phyloP scores from a whole-genome alignment of 1,140 invertebrate genomes.

The Sitobion miscanthi region DNA sequence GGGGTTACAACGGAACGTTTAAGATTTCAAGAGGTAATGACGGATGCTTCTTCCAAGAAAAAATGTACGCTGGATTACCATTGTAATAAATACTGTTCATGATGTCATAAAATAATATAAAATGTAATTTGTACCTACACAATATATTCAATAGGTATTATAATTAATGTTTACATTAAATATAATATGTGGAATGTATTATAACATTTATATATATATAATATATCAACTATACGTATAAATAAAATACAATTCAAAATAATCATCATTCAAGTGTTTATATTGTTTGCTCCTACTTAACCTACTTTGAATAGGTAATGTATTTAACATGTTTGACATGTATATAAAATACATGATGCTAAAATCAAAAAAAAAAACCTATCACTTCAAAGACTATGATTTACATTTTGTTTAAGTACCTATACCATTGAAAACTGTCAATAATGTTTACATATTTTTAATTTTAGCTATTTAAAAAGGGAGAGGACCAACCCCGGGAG shows the following conservation, averaged over 20 bases:
- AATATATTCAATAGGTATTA: no score
- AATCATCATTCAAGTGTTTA: background rate
- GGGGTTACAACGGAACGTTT: slow-evolving; percentile 67
- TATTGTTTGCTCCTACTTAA: background rate
- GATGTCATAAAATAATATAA: background rate
- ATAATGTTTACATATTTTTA: background rate
- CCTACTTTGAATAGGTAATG: background rate
- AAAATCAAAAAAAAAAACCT: background rate
- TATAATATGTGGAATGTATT: no score
- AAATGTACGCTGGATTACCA: slow-evolving; percentile 79
- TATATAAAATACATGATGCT: background rate
- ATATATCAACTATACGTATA: no score
- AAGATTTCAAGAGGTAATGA: slow-evolving; percentile 76
- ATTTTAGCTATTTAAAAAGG: no score
- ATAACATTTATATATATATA: no score
- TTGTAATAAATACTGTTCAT: background rate
- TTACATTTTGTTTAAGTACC: background rate
- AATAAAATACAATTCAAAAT: background rate
- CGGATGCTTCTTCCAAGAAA: slow-evolving; percentile 70
- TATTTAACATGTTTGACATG: background rate
- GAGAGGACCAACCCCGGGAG: no score
- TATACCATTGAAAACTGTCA: background rate
- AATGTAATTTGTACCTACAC: no score
- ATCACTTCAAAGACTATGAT: background rate
- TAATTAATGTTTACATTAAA: no score